Conservation (phyloP, 2,113 vertebrate genomes). For the Eulacestoma nigropectus region DNA sequence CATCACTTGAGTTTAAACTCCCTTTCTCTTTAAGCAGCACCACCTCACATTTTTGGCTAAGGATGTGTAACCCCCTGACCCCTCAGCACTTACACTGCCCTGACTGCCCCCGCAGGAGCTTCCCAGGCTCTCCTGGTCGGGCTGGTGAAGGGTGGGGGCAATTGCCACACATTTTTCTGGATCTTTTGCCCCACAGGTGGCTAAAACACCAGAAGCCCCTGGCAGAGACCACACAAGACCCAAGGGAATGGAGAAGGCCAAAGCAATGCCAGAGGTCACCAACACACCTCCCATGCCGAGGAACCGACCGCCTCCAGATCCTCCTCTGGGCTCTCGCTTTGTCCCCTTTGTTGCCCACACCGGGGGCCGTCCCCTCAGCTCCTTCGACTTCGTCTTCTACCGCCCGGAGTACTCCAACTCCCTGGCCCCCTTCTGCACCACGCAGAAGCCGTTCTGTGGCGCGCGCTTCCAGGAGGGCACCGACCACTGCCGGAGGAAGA, state of each 20-base stretch:
- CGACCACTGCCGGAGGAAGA: conserved; percentile 31
- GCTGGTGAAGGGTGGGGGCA: neutral
- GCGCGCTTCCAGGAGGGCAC: conserved; percentile 39
- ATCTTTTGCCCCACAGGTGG: neutral
- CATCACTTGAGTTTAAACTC: neutral
- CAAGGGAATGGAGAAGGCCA: neutral
- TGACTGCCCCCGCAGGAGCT: neutral
- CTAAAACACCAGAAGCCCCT: neutral
- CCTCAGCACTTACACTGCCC: neutral
- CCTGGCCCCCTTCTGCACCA: conserved; percentile 67
- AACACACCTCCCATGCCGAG: accelerated
- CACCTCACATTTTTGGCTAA: neutral
- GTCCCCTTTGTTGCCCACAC: neutral
- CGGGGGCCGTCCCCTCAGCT: neutral
- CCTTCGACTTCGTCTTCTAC: conserved; percentile 55
- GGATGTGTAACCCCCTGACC: neutral
- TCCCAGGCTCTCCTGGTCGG: neutral
- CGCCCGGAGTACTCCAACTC: conserved; percentile 37
- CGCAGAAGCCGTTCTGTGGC: conserved; percentile 60
- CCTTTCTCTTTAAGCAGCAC: neutral
- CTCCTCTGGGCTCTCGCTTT: neutral
- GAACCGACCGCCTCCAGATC: neutral
- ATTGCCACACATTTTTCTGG: neutral
- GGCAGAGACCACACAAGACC: neutral
- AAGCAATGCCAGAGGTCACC: neutral